These are phyloP conservation scores for Ceratina australensis DNA, from an alignment of 1,140 invertebrate genomes.

Conservation along the genomic window DNA sequence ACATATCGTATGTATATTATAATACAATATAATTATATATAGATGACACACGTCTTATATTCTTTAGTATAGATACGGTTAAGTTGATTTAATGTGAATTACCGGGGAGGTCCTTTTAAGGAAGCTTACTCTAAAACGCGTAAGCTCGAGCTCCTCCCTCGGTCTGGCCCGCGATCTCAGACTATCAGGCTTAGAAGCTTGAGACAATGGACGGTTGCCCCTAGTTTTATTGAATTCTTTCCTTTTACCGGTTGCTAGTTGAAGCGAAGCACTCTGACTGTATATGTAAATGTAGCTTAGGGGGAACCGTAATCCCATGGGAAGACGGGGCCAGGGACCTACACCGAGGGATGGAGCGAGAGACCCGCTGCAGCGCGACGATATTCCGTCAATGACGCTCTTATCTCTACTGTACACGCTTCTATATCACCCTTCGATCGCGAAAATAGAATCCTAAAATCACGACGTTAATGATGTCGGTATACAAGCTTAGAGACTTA, in stretches of 20 bases:
- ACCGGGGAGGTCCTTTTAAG: not conserved
- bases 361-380: constrained; percentile 42
- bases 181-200: constrained; percentile 49
- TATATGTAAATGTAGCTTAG: constrained; percentile 70
- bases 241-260: constrained; percentile 37
- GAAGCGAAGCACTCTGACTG: constrained; percentile 32
- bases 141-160: constrained; percentile 26
- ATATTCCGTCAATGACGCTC: constrained; percentile 57
- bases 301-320: constrained; percentile 67
- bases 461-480: constrained; percentile 46
- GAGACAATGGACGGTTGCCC: constrained; percentile 63
- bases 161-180: constrained; percentile 31
- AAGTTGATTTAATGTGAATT: not conserved
- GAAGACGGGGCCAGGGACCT: constrained; percentile 51
- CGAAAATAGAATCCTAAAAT: constrained; percentile 44
- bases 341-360: not conserved
- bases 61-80: not conserved
- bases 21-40: too few relatives aligned
- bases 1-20: too few relatives aligned
- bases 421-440: constrained; percentile 56
- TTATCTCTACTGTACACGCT: constrained; percentile 60
- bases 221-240: constrained; percentile 73
- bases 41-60: too few relatives aligned
- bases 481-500: not conserved
- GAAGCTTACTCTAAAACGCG: constrained; percentile 27